Evolutionary conservation across 35 echinoderm and acorn worm species (phyloP), one percentile per base, ranked within the genome.

Genomic region (Diadema setosum): DNA sequence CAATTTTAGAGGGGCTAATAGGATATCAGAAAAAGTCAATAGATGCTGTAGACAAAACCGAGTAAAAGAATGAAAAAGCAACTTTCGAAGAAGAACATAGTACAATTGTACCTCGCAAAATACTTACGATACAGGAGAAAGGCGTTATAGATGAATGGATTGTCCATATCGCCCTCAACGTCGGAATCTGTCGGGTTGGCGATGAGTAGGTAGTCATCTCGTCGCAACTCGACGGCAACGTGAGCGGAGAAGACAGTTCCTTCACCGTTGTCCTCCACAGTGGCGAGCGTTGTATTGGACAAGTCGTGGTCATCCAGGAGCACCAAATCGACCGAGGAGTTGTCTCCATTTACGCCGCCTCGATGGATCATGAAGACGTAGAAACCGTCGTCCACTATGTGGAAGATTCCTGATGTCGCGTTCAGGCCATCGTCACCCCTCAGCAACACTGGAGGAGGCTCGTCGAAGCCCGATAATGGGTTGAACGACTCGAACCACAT

Each of bases 101-200:
- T n/a, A n/a, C n/a, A n/a, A n/a, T n/a, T n/a, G n/a, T n/a, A n/a
- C n/a, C n/a, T n/a, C n/a, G n/a, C n/a, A n/a, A n/a, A 65, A 32
- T 76, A 76, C 70, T 76, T 76, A 76, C 70, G 70, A 20, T 76
- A 76, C 37, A 76, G 37, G 23, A 76, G 70, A 40, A 76, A 76
- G 11, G 36, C 70, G 37, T 76, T 76, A 21, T 76, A 76, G n/a
- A 76, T 76, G 43, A 76, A 76, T 42, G 70, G 70, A 5, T 76
- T 76, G 23, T 40, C 8, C 2, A 5, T 40, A 16, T 25, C 43
- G 70, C 70, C 70, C 9, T 40, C 8, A 20, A 76, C 70, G 33
- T 43, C 33, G 37, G 70, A 21, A 16, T 43, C 8, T 15, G 11
- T 8, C 15, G 70, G 70, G 7, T 40, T 40, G 20, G 18, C 32